A percentile compares a stretch with the other conserved stretches of the same genome.
phyloP scores from a whole-genome alignment of 2,888 invertebrate species.

The Glyphotaelius pellucidus region DNA sequence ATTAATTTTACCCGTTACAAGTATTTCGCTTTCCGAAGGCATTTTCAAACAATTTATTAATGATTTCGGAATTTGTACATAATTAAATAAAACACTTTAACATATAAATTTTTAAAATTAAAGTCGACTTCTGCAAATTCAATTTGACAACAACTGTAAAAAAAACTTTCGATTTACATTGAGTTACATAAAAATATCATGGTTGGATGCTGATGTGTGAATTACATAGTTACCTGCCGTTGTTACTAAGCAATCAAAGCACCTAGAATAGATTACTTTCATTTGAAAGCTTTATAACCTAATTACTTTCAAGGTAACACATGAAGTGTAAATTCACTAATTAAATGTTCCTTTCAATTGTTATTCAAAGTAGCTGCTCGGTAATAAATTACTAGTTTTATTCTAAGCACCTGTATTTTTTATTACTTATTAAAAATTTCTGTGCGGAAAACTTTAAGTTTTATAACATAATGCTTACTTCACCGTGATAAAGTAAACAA shows the following conservation, averaged over 20 bases:
- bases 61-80: too few relatives aligned
- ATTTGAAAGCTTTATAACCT: too few relatives aligned
- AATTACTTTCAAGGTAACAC: not conserved
- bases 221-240: not conserved
- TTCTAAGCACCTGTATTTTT: not conserved
- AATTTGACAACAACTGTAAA: too few relatives aligned
- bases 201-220: not conserved
- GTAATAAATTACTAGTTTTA: not conserved
- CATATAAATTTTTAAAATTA: too few relatives aligned
- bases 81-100: too few relatives aligned
- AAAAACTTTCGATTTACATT: not conserved
- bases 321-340: not conserved
- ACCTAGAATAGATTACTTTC: not conserved
- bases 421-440: not conserved
- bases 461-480: not conserved
- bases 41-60: too few relatives aligned
- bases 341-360: not conserved
- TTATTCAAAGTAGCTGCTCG: not conserved
- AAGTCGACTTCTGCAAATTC: too few relatives aligned
- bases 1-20: too few relatives aligned
- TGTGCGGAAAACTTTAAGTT: not conserved
- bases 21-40: too few relatives aligned
- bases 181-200: not conserved
- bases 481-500: not conserved
- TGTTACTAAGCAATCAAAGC: not conserved